Evolutionary conservation across 2,113 vertebrate genomes (phyloP), one percentile per base, ranked within the genome.

Genomic region (Ctenomys sociabilis): DNA sequence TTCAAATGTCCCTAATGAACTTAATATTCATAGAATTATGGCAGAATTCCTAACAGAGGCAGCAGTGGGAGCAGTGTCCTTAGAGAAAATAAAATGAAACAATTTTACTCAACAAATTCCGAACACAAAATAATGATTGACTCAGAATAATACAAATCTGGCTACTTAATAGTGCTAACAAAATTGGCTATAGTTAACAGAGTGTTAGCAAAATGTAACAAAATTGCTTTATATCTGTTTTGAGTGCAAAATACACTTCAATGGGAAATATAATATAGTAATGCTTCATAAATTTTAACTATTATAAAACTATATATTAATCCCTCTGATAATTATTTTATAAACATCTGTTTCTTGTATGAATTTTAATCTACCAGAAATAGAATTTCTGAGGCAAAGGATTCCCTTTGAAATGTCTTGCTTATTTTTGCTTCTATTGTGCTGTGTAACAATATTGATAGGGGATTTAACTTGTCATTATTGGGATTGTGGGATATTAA

Each of bases 11-110:
- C 72, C 40, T 93, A 91, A 80, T 88, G 61, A 91, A 52, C 43
- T 3, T 72, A 80, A 73, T 73, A 73, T 45, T 63, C 11, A 32
- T 6, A 43, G 82, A 78, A 54, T 94, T 95, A 88, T 96, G 93
- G 90, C 75, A 94, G 81, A 84, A 75, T 75, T 43, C 2, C 24
- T 88, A 94, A 90, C 2, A 83, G 57, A 59, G 26, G 45, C 4
- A 93, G 66, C 77, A 30, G 2, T 88, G 94, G 82, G 86, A 92
- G 37, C 40, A 26, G 2, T 80, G 70, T 81, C 92, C 70, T 93
- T 54, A 24, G 94, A 95, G 90, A 93, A 22, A 37, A 5, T 66
- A 70, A 95, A 30, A 43, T 72, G 2, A 2, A 68, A 21, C 10
- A 24, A 12, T 72, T 96, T 92, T 75, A 64, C 43, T 90, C 64